phyloP scores from a whole-genome alignment of 2,888 invertebrate genomes.

The Nezara viridula region DNA sequence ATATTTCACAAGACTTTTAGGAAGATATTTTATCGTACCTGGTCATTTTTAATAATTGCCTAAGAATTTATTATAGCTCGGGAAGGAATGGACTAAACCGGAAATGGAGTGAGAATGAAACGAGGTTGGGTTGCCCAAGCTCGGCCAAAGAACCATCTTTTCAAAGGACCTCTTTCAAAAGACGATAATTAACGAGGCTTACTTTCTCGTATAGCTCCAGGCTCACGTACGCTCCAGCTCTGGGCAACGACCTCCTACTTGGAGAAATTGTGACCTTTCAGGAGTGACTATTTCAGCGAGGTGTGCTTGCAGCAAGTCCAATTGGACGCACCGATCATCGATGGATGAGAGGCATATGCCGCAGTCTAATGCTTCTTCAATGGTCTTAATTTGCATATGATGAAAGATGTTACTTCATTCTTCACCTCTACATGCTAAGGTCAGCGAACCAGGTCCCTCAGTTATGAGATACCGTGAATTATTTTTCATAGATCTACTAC shows the following conservation, averaged over 20 bases:
- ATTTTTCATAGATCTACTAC: too few species aligned
- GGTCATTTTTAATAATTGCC: background rate
- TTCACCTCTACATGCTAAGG: background rate
- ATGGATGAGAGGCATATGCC: background rate
- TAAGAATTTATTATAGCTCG: background rate
- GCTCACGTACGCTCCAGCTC: constrained; percentile 4
- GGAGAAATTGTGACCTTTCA: constrained; percentile 33
- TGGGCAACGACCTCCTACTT: constrained; percentile 2
- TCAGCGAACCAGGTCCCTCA: background rate
- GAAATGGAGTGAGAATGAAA: background rate
- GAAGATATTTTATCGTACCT: background rate
- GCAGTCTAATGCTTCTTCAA: background rate
- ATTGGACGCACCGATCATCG: too few species aligned
- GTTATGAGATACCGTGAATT: too few species aligned
- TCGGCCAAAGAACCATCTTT: background rate
- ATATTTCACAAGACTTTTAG: background rate
- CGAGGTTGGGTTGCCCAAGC: constrained; percentile 32
- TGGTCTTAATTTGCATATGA: background rate
- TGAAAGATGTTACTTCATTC: background rate
- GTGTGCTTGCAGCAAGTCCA: background rate
- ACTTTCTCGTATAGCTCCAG: background rate
- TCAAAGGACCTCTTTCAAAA: constrained; percentile 38
- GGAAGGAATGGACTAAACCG: background rate
- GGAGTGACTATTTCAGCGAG: background rate
- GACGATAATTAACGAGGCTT: background rate